Percentiles rank a stretch among this genome's conserved stretches.
These are phyloP conservation scores for Periophthalmus modestus DNA, from an alignment of 2,113 vertebrate species.

Conservation along the genomic window DNA sequence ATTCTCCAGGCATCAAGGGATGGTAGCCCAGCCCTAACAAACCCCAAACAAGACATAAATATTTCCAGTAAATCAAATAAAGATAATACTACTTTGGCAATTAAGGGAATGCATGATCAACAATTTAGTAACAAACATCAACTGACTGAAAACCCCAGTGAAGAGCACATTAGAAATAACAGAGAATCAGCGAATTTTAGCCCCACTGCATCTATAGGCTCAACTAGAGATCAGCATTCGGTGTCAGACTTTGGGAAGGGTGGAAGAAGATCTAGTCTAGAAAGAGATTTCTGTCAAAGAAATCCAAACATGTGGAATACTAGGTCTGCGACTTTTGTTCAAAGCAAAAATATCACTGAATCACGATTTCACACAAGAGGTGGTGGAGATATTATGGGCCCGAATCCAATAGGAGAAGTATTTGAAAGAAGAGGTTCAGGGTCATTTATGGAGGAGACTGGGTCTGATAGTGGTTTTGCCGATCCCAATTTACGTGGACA, in stretches of 20 bases:
- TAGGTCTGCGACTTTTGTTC: background rate
- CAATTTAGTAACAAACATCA: background rate
- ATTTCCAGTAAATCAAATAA: background rate
- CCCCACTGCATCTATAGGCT: background rate
- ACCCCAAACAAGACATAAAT: background rate
- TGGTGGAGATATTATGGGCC: background rate
- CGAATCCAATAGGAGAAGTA: background rate
- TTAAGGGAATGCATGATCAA: background rate
- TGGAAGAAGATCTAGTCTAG: background rate
- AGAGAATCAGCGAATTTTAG: background rate
- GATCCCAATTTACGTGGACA: background rate
- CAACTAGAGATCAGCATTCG: background rate
- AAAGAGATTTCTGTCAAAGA: background rate
- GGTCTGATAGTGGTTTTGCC: background rate
- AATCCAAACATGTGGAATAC: background rate
- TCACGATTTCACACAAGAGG: background rate
- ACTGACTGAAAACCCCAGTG: background rate
- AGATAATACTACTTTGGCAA: background rate
- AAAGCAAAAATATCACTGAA: background rate
- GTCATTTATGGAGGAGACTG: background rate
- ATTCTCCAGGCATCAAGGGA: background rate
- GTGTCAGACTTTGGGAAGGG: background rate
- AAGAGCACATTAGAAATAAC: background rate
- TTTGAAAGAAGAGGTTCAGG: background rate
- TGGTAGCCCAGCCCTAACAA: background rate